Percentiles rank a stretch among this genome's conserved stretches.
phyloP scores from a whole-genome alignment of 2,113 vertebrate genomes.

The Sula dactylatra region DNA sequence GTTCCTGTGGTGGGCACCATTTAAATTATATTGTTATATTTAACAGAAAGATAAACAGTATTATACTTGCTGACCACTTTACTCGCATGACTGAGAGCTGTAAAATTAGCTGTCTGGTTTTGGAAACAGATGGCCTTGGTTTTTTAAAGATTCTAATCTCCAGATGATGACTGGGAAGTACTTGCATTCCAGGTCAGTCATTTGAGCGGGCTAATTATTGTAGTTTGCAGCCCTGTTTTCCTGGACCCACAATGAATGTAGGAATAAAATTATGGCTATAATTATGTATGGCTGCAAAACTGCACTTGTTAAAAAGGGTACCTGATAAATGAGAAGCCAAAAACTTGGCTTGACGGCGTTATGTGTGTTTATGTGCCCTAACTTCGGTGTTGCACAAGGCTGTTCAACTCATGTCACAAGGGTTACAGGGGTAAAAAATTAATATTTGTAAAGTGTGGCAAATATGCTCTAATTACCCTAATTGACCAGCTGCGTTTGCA shows the following conservation, averaged over 20 bases:
- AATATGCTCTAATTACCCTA: constrained; percentile 42
- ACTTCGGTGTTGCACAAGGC: background rate
- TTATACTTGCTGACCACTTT: background rate
- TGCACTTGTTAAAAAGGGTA: background rate
- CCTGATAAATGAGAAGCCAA: background rate
- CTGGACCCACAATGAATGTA: background rate
- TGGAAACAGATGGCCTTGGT: background rate
- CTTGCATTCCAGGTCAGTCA: background rate
- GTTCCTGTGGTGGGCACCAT: background rate
- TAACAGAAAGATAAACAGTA: background rate
- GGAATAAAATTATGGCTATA: background rate
- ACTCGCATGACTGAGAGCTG: background rate
- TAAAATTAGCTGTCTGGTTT: background rate
- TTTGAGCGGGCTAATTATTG: background rate
- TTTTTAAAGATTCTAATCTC: background rate
- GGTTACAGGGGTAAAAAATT: background rate
- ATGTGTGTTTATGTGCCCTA: background rate
- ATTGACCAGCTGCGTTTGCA: constrained; percentile 2
- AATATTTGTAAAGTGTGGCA: constrained; percentile 48
- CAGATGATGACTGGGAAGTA: background rate
- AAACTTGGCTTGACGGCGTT: background rate
- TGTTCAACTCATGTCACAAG: background rate
- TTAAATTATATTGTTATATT: background rate
- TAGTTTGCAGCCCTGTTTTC: background rate
- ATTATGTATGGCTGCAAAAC: background rate